These are phyloP conservation scores for Poecile atricapillus DNA, from an alignment of 2,113 vertebrate species.

Conservation along the genomic window DNA sequence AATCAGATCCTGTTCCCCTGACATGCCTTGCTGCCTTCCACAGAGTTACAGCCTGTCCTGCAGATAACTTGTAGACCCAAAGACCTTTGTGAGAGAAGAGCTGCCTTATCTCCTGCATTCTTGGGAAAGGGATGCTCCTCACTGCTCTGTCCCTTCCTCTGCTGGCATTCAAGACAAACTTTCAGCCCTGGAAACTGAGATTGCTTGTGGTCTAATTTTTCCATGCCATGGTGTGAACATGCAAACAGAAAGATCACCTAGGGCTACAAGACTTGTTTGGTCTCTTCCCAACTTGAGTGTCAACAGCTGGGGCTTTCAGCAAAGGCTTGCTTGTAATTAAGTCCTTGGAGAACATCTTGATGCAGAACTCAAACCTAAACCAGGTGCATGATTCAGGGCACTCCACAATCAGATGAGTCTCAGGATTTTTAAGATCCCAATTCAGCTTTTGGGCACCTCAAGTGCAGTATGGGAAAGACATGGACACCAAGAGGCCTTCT, in stretches of 20 bases:
- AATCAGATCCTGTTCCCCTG: slow-evolving; percentile 27
- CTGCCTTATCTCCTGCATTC: slow-evolving; percentile 26
- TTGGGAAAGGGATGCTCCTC: not conserved
- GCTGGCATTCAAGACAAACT: not conserved
- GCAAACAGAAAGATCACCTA: not conserved
- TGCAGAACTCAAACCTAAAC: not conserved
- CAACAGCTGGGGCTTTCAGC: not conserved
- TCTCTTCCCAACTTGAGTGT: not conserved
- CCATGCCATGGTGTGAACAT: not conserved
- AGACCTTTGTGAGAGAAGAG: not conserved
- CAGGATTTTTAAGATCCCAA: not conserved
- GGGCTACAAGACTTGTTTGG: not conserved
- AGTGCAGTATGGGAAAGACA: not conserved
- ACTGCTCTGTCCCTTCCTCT: not conserved
- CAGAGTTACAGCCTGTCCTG: not conserved
- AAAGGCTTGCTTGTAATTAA: not conserved
- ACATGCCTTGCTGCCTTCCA: not conserved
- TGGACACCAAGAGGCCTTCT: not conserved
- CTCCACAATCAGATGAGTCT: not conserved
- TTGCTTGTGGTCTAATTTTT: not conserved
- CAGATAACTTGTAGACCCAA: not conserved
- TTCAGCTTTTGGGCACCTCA: accelerated
- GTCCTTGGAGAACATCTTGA: not conserved
- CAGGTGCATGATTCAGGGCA: not conserved
- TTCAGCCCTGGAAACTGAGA: not conserved